Conservation (phyloP, 2,113 vertebrate species). For the Xiphias gladius region DNA sequence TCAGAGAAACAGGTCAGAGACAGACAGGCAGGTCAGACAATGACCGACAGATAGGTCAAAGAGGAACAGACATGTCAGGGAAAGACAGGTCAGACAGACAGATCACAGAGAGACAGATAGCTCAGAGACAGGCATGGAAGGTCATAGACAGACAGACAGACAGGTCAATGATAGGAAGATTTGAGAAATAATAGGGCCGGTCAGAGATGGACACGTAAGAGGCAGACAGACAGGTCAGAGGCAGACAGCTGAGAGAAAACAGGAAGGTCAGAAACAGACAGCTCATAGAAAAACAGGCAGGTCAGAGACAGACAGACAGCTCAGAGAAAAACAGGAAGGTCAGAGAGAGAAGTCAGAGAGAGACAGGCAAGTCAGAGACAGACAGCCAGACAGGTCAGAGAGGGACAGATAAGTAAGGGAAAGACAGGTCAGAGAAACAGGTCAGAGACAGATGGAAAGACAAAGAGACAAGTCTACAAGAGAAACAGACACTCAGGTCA, state of each 20-base stretch:
- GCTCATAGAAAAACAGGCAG: too few relatives aligned
- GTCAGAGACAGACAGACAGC: constrained; percentile 21
- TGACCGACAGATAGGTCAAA: background rate
- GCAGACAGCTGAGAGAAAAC: too few relatives aligned
- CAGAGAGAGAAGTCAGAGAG: background rate
- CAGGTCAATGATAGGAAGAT: too few relatives aligned
- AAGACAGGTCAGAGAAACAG: constrained; percentile 21
- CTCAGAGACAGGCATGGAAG: background rate
- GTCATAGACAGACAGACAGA: constrained; percentile 22
- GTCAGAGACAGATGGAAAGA: background rate
- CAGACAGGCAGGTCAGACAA: background rate
- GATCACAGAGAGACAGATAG: background rate
- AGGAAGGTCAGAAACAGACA: too few relatives aligned
- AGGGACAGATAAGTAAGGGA: background rate
- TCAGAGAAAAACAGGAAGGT: background rate
- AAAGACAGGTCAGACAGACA: background rate
- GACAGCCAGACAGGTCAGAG: background rate
- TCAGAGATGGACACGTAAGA: too few relatives aligned
- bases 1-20: constrained; percentile 28
- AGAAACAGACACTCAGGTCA: constrained; percentile 33
- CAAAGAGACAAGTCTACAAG: background rate
- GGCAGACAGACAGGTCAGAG: too few relatives aligned
- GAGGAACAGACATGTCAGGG: constrained; percentile 23
- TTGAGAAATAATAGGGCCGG: too few relatives aligned
- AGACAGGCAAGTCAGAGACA: constrained; percentile 14